Percentiles rank a stretch among this genome's conserved stretches.
Evolutionary conservation across 2,797 vertebrate species (phyloP).

Genomic region (Anguilla marmorata): DNA sequence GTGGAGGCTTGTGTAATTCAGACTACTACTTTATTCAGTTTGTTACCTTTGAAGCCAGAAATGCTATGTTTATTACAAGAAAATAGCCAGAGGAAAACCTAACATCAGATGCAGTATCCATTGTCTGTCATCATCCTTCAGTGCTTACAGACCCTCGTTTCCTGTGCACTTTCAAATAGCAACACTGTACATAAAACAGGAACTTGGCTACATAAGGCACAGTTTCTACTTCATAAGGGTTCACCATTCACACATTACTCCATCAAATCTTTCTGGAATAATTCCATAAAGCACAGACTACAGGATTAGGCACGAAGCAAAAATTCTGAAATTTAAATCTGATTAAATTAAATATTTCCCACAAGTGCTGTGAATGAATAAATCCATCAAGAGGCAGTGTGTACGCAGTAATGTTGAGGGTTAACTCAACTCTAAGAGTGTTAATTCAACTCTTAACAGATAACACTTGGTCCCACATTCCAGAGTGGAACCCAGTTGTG

Average conservation of each 20-base stretch:
- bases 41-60: neutral
- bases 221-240: neutral
- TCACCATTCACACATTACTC: neutral
- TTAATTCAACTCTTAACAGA: no score
- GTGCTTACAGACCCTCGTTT: slow-evolving; percentile 52
- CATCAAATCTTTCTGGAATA: neutral
- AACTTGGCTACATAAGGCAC: neutral
- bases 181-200: slow-evolving; percentile 1
- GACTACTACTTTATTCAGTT: neutral
- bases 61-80: neutral
- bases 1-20: neutral
- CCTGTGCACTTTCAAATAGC: neutral
- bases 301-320: neutral
- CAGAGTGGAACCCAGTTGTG: no score
- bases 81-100: slow-evolving; percentile 19
- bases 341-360: no score
- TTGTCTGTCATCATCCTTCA: slow-evolving; percentile 72
- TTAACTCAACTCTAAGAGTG: no score
- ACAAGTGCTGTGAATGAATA: neutral
- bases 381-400: neutral
- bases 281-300: neutral
- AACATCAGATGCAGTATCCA: slow-evolving; percentile 67
- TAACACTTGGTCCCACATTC: no score
- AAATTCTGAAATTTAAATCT: neutral
- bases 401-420: neutral